These are phyloP conservation scores for Circaetus gallicus DNA, from an alignment of 2,113 vertebrate genomes.

Conservation along the genomic window DNA sequence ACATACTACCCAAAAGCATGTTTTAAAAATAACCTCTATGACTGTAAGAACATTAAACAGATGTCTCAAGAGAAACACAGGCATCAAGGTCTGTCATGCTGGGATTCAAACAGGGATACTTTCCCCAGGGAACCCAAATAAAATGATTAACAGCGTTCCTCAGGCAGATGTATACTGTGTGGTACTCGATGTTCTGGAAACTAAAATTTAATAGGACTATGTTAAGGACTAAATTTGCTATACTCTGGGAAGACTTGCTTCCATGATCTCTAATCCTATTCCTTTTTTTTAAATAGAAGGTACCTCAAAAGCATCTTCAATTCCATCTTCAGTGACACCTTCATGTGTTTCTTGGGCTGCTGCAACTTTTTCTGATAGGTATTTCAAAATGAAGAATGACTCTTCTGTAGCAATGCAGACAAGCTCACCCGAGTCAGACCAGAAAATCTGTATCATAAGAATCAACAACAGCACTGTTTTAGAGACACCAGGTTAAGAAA, in stretches of 20 bases:
- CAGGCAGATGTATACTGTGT: not conserved
- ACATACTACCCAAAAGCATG: not conserved
- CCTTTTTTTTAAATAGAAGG: not conserved
- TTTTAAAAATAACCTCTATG: not conserved
- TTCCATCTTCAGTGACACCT: slow-evolving; percentile 96
- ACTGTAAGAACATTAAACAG: not conserved
- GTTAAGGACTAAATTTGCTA: not conserved
- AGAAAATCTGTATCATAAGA: slow-evolving; percentile 87
- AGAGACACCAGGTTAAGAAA: not conserved
- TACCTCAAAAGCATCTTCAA: slow-evolving; percentile 98
- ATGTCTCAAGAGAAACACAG: not conserved
- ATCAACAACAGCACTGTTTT: not conserved
- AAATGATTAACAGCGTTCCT: not conserved
- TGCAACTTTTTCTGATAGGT: slow-evolving; percentile 92
- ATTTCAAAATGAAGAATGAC: slow-evolving; percentile 97
- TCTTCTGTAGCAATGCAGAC: slow-evolving; percentile 98
- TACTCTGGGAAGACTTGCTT: not conserved
- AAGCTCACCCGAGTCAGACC: slow-evolving; percentile 98
- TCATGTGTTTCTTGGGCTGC: slow-evolving; percentile 94
- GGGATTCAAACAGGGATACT: not conserved
- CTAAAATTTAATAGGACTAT: not conserved
- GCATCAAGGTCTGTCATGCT: not conserved
- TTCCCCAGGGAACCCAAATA: not conserved
- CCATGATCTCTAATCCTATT: not conserved
- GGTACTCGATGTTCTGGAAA: not conserved